Percentiles rank a stretch among this genome's conserved stretches.
phyloP scores from a whole-genome alignment of 2,113 vertebrate genomes.

The Amblyornis subalaris region DNA sequence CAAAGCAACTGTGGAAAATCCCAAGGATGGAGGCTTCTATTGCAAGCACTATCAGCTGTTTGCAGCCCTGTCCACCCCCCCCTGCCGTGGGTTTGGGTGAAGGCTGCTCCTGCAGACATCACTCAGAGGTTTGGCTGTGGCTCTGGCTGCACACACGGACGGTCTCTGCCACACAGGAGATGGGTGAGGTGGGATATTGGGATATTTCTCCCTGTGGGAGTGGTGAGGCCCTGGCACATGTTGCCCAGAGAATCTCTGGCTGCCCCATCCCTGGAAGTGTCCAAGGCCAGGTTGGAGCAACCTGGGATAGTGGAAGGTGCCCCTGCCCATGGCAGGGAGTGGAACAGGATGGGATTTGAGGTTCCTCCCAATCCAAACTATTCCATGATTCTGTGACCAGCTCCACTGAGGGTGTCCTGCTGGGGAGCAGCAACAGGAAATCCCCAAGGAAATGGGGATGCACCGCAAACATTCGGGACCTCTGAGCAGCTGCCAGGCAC shows the following conservation, averaged over 20 bases:
- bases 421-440: not conserved
- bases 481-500: not conserved
- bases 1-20: not conserved
- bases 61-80: not conserved
- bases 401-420: not conserved
- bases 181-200: not conserved
- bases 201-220: not conserved
- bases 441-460: rapidly evolving
- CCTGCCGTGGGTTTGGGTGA: not conserved
- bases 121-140: rapidly evolving
- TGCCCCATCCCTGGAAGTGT: not conserved
- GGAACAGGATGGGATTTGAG: rapidly evolving
- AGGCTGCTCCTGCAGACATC: rapidly evolving
- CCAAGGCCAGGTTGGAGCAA: not conserved
- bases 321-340: not conserved
- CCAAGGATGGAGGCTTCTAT: rapidly evolving
- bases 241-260: not conserved
- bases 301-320: not conserved
- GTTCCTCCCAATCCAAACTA: not conserved
- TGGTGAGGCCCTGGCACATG: rapidly evolving
- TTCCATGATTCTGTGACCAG: rapidly evolving
- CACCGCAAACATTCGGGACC: rapidly evolving
- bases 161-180: not conserved
- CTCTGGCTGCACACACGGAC: not conserved
- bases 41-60: not conserved